phyloP scores from a whole-genome alignment of 2,797 vertebrate genomes.

The Lycodopsis pacificus region DNA sequence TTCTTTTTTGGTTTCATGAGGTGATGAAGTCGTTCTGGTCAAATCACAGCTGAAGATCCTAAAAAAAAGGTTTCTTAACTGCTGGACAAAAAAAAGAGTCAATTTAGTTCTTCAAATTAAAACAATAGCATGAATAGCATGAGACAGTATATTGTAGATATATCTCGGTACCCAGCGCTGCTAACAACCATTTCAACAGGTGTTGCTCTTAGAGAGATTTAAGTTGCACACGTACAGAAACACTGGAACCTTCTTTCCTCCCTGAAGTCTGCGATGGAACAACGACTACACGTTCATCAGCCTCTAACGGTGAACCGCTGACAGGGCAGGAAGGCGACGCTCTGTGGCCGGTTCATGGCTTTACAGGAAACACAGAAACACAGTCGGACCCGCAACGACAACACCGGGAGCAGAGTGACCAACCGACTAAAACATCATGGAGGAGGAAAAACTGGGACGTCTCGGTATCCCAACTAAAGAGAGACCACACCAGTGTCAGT shows the following conservation, averaged over 20 bases:
- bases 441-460: not conserved
- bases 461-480: not conserved
- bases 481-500: not conserved
- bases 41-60: not conserved
- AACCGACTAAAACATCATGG: not conserved
- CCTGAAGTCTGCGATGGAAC: not conserved
- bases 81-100: not conserved
- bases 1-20: not conserved
- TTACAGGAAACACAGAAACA: slow-evolving; percentile 1
- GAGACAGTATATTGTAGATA: not conserved
- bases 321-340: not conserved
- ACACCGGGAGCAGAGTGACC: not conserved
- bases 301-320: slow-evolving; percentile 1
- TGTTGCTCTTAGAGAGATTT: not conserved
- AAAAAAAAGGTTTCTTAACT: not conserved
- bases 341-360: slow-evolving; percentile 28
- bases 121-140: not conserved
- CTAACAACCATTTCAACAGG: not conserved
- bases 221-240: slow-evolving; percentile 5
- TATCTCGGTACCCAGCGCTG: not conserved
- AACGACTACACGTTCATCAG: not conserved
- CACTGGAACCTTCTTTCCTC: slow-evolving; percentile 3
- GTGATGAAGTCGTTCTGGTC: no score
- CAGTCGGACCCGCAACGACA: not conserved
- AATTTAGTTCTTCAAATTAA: not conserved